Base-by-base conservation (phyloP, 2,888 invertebrate species). In the Urechis unicinctus region DNA sequence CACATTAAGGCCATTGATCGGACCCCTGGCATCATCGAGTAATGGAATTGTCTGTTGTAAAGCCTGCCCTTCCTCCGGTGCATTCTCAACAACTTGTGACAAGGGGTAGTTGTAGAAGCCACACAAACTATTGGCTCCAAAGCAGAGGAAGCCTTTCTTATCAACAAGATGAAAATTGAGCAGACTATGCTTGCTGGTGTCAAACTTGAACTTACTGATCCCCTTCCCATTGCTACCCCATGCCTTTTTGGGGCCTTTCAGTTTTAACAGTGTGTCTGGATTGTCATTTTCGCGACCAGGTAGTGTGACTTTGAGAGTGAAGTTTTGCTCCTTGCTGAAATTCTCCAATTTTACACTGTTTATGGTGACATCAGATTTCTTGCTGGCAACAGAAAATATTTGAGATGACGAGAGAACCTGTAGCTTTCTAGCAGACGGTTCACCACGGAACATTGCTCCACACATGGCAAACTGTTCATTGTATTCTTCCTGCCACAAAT, bases 391-490 rank as follows among this genome's bases (percentile, higher is more conserved):
- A 21, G 59, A 59, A 47, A 64, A 65, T 3, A 72, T 62, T 58
- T 77, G 68, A 29, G 68, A 70, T 29, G 61, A 67, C 17, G 64
- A 65, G 53, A 80, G 73, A 45, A 69, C 67, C 3, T 74, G 68
- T 52, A 81, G 70, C 58, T 75, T 73, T 2, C 73, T 73, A 13
- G 71, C 72, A 1, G 79, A 78, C 43, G 78, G 74, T 48, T 78
- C 77, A 2, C 79, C 80, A 22, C 80, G 68, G 65, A 72, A 81
- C 80, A 81, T 81, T 45, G 77, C 78, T 25, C 80, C 74, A 53
- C 74, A 68, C 65, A 74, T 71, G 48, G 75, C 73, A 50, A 78
- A 73, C 46, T 73, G 73, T 50, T 79, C 79, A 55, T 70, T 66
- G 61, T 77, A 81, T 28, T 70, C 67, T 17, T 69, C 66, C 31